These are phyloP conservation scores for Alectoris magna DNA, from an alignment of 2,797 vertebrate species.

Conservation along the genomic window DNA sequence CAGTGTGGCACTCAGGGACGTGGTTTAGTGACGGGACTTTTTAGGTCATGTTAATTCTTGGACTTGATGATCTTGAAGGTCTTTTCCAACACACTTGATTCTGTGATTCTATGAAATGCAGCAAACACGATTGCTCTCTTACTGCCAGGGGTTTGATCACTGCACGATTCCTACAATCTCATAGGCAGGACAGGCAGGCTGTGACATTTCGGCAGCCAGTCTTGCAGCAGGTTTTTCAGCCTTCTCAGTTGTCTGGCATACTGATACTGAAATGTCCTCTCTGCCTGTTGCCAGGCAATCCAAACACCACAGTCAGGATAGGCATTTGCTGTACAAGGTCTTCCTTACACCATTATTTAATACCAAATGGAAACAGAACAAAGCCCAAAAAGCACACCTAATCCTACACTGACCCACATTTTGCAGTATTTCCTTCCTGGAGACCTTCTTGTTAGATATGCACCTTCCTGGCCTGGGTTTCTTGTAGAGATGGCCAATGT, in stretches of 20 bases:
- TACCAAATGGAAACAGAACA: not conserved
- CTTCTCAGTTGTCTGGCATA: not conserved
- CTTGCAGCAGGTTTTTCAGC: not conserved
- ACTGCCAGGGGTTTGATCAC: not conserved
- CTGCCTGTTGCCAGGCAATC: constrained; percentile 18
- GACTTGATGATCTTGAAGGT: not conserved
- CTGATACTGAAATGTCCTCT: fast-evolving
- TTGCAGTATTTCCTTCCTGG: not conserved
- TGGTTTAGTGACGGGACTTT: not conserved
- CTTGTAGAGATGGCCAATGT: not conserved
- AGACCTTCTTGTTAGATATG: not conserved
- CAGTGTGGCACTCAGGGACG: not conserved
- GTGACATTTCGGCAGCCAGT: not conserved
- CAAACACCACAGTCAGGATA: not conserved
- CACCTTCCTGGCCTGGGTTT: fast-evolving
- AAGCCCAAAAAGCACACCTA: not conserved
- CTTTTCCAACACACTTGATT: not conserved
- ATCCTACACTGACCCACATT: not conserved
- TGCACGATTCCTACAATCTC: fast-evolving
- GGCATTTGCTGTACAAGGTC: not conserved
- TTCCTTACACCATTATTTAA: not conserved
- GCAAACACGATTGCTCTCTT: not conserved
- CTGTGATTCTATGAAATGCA: not conserved
- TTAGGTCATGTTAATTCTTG: not conserved
- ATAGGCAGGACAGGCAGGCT: not conserved